A percentile compares a stretch with the other conserved stretches of the same genome.
Conservation (phyloP, 2,888 invertebrate genomes). For the Hofmannophila pseudospretella region DNA sequence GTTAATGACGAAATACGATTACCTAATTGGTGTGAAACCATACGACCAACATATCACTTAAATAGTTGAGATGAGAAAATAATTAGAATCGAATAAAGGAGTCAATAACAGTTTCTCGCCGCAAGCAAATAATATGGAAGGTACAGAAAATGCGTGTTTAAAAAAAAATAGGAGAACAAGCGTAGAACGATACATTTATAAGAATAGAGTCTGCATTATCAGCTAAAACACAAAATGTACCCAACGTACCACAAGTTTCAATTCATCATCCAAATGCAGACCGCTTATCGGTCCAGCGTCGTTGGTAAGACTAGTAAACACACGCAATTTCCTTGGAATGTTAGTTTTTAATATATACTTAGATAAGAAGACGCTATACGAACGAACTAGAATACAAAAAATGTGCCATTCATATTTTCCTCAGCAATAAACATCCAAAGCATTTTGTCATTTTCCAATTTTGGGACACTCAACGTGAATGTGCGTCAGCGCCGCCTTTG, state of each 20-base stretch:
- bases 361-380: not conserved
- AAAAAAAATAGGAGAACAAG: constrained; percentile 6
- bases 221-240: constrained; percentile 49
- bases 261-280: constrained; percentile 30
- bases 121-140: no score
- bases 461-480: constrained; percentile 58
- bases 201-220: not conserved
- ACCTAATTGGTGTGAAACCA: no score
- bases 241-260: constrained; percentile 59
- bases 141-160: constrained; percentile 17
- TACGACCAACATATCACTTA: no score
- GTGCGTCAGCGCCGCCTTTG: constrained; percentile 27
- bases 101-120: no score
- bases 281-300: constrained; percentile 15
- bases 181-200: not conserved
- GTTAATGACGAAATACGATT: no score
- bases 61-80: no score
- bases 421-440: constrained; percentile 54
- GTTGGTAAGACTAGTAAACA: constrained; percentile 20
- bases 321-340: constrained; percentile 24
- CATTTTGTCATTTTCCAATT: constrained; percentile 30
- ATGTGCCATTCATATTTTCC: constrained; percentile 16
- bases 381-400: not conserved
- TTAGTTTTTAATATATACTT: constrained; percentile 14
- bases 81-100: no score